Percentiles rank a stretch among this genome's conserved stretches.
phyloP scores from a whole-genome alignment of 2,113 vertebrate species.

The Eonycteris spelaea region DNA sequence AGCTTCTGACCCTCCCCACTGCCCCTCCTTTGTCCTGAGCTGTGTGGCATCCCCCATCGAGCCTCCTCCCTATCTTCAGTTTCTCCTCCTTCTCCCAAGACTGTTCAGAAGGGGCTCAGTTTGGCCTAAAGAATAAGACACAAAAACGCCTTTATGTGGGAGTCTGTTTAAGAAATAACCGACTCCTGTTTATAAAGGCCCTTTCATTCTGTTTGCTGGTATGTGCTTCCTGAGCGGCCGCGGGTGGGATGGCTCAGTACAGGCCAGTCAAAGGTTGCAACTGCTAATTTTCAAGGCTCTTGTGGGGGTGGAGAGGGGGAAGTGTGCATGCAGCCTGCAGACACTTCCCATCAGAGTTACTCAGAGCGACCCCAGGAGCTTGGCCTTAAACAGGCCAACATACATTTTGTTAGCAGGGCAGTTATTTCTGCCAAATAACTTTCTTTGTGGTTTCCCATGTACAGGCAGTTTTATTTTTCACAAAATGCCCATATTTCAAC shows the following conservation, averaged over 20 bases:
- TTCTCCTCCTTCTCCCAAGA: conserved; percentile 4
- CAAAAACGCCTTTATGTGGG: conserved; percentile 67
- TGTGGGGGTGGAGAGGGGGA: not conserved
- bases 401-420: not conserved
- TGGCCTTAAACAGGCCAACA: not conserved
- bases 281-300: not conserved
- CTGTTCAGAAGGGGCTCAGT: conserved; percentile 44
- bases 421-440: not conserved
- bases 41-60: not conserved
- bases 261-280: not conserved
- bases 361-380: not conserved
- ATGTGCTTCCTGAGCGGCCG: conserved; percentile 50
- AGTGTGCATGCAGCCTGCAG: not conserved
- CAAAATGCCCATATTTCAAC: conserved; percentile 27
- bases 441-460: not conserved
- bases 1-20: not conserved
- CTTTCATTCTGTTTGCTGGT: conserved; percentile 60
- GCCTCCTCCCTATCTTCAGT: not conserved
- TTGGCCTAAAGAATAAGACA: conserved; percentile 65
- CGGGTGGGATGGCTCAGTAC: conserved; percentile 11
- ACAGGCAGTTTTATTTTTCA: conserved; percentile 14
- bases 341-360: not conserved
- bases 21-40: not conserved
- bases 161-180: conserved; percentile 60
- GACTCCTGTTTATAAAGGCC: conserved; percentile 55